Evolutionary conservation across 1,140 invertebrate species (phyloP), one percentile per base, ranked within the genome.

Genomic region (Trigoniulus corallinus): DNA sequence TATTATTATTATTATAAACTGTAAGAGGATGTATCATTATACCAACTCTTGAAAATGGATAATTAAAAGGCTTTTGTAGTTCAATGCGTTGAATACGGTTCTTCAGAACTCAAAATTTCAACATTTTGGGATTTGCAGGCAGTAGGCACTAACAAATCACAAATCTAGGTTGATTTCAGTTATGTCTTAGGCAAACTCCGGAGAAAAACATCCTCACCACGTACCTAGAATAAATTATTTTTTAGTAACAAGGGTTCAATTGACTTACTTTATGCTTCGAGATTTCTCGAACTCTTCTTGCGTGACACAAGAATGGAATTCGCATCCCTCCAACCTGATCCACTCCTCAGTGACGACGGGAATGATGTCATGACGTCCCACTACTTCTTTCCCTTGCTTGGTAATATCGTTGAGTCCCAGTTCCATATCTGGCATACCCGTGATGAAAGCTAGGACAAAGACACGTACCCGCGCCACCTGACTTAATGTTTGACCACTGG

Each of bases 311-410:
- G 81, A 80, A 69, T 98, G 93, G 65, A 98, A 96, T 65, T 98
- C 91, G 0, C 88, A 77, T 22, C 81, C 77, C 70, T 99, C 93
- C 3, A 98, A 75, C 41, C 88, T 77, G 59, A 99, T 98, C 96
- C 96, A 99, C 69, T 98, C 91, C 69, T 99, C 96, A 0, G 96
- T 98, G 50, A 91, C 88, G 26, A 98, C 93, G 7, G 95, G 95
- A 60, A 99, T 94, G 62, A 99, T 99, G 67, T 99, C 96, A 66
- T 98, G 91, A 18, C 96, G 73, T 0, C 96, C 92, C 0, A 99
- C 96, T 15, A 99, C 91, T 75, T 99, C 96, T 70, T 91, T 91
- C 7, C 96, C 96, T 70, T 97, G 89, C 7, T 95, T 72, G 63
- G 84, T 77, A 72, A 94, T 79, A 65, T 99, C 96, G 67, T 99